Percentiles rank a stretch among this genome's conserved stretches.
Conservation (phyloP, 2,113 vertebrate species). For the Pseudorasbora parva region DNA sequence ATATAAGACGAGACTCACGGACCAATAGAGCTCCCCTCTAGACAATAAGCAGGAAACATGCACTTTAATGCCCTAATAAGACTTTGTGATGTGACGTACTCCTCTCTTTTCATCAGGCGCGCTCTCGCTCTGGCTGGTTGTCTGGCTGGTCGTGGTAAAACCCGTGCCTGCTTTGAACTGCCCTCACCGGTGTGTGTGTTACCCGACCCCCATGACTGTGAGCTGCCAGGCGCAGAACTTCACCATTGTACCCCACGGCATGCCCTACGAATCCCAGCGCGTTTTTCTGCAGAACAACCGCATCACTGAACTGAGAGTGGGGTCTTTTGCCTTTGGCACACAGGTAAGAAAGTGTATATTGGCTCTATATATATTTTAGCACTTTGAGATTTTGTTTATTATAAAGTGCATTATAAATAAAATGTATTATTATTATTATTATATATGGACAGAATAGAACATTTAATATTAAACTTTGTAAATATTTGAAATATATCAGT, state of each 20-base stretch:
- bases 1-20: not conserved
- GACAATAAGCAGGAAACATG: not conserved
- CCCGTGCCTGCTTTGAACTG: slow-evolving; percentile 81
- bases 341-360: slow-evolving; percentile 68
- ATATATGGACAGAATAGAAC: not conserved
- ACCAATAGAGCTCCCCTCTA: slow-evolving; percentile 45
- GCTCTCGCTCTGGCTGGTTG: slow-evolving; percentile 81
- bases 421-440: no score
- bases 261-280: slow-evolving; percentile 89
- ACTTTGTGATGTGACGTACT: slow-evolving; percentile 41
- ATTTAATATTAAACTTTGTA: not conserved
- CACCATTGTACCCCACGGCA: slow-evolving; percentile 86
- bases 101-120: slow-evolving; percentile 70
- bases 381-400: no score
- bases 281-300: slow-evolving; percentile 98
- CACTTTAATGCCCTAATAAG: not conserved
- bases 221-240: slow-evolving; percentile 99
- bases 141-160: slow-evolving; percentile 83
- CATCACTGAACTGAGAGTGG: slow-evolving; percentile 90
- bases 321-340: slow-evolving; percentile 92
- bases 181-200: slow-evolving; percentile 93
- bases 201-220: slow-evolving; percentile 93
- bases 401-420: no score
- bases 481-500: not conserved
- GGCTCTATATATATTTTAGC: not conserved